Base-by-base conservation (phyloP, 2,888 invertebrate genomes). In the Eupithecia abbreviata region DNA sequence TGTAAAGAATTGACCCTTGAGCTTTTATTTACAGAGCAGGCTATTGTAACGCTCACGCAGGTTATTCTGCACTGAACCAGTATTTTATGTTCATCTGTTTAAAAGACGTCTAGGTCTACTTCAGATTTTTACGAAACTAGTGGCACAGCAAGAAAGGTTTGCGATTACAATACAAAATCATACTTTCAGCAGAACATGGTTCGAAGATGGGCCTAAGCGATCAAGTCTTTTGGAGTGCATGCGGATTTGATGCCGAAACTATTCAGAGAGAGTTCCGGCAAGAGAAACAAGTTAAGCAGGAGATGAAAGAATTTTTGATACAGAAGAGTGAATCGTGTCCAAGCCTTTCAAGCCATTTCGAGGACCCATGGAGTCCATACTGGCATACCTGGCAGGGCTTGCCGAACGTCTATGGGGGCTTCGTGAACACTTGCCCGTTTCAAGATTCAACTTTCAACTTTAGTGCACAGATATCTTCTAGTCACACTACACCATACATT, bases 161-260 rank as follows among this genome's bases (percentile, higher is more conserved):
- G 82, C 84, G 83, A 87, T 86, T 87, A 90, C 84, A 89, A 85
- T 77, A 85, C 80, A 77, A 78, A 85, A 85, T 90, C 87, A 87
- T 91, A 88, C 87, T 93, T 93, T 92, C 92, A 92, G 92, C 89
- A 77, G 89, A 85, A 83, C 80, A 81, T 80, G 75, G 83, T 82
- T 84, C 80, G 88, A 87, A 84, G 89, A 89, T 84, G 84, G 84
- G 81, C 80, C 82, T 86, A 82, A 84, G 83, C 84, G 86, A 87
- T 79, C 85, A 83, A 82, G 47, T 47, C 69, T n/a, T 47, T 47
- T 18, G 47, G 69, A 45, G 30, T 47, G 47, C 69, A 69, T 47
- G 69, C 45, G 67, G 67, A 68, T 43, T 68, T 41, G 67, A 68
- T 42, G 45, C 43, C 5, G 45, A 69, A 12, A 15, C 42, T n/a